Conservation (phyloP, 2,113 vertebrate species). For the Limanda limanda region DNA sequence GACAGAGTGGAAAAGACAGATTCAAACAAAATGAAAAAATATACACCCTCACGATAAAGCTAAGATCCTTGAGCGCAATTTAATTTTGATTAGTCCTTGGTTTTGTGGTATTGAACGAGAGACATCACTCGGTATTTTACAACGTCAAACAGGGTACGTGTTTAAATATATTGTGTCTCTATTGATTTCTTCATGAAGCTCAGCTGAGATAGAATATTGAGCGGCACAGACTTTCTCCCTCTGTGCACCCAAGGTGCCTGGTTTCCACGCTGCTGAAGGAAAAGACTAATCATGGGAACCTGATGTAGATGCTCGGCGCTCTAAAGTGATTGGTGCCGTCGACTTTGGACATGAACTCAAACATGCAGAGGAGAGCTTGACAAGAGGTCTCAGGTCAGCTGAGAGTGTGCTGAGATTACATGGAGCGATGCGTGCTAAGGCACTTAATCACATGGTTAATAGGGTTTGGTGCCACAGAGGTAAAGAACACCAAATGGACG, state of each 20-base stretch:
- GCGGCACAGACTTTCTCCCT: slow-evolving; percentile 24
- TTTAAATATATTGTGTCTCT: slow-evolving; percentile 48
- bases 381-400: slow-evolving; percentile 8
- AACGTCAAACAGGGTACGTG: slow-evolving; percentile 16
- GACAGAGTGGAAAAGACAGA: background rate
- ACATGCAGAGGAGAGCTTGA: background rate
- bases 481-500: background rate
- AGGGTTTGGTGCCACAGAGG: slow-evolving; percentile 4
- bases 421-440: background rate
- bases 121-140: slow-evolving; percentile 24
- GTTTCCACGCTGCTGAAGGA: slow-evolving; percentile 30
- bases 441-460: background rate
- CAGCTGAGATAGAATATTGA: slow-evolving; percentile 55
- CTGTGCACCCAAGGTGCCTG: slow-evolving; percentile 23
- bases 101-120: slow-evolving; percentile 6
- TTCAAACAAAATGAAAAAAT: background rate
- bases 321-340: slow-evolving; percentile 24
- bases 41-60: slow-evolving; percentile 15
- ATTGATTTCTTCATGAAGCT: slow-evolving; percentile 53
- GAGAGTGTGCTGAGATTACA: slow-evolving; percentile 19
- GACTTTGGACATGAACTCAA: slow-evolving; percentile 42
- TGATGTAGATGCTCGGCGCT: slow-evolving; percentile 41
- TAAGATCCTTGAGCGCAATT: slow-evolving; percentile 11
- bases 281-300: slow-evolving; percentile 56
- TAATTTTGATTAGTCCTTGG: background rate